These are phyloP conservation scores for Diceros bicornis DNA, from an alignment of 2,797 vertebrate genomes.

Conservation along the genomic window DNA sequence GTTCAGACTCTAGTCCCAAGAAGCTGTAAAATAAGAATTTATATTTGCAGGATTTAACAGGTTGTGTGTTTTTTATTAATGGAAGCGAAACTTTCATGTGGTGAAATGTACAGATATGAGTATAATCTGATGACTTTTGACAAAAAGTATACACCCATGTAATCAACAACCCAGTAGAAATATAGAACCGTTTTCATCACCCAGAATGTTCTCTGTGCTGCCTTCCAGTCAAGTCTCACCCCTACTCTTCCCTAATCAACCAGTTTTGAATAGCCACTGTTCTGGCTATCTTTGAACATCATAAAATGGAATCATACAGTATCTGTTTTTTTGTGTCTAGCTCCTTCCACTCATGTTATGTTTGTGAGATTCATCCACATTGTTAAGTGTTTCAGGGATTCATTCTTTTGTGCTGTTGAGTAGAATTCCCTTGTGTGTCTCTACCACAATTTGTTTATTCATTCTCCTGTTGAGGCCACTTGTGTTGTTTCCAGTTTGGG, in stretches of 20 bases:
- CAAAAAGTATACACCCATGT: background rate
- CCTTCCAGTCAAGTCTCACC: fast-evolving
- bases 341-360: background rate
- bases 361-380: background rate
- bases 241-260: background rate
- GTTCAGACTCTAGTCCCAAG: background rate
- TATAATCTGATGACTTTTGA: background rate
- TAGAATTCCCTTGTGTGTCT: too few species aligned
- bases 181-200: background rate
- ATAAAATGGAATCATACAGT: fast-evolving
- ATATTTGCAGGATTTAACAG: background rate
- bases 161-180: background rate
- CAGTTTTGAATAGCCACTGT: background rate
- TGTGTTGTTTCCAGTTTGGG: background rate
- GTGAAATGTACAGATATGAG: background rate
- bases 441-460: background rate
- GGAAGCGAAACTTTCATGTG: background rate
- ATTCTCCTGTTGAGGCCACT: background rate
- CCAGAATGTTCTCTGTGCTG: background rate
- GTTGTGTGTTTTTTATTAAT: background rate
- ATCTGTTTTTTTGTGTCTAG: background rate
- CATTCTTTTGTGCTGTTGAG: too few species aligned
- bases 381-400: too few species aligned
- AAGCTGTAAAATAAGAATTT: background rate
- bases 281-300: background rate